Evolutionary conservation across 2,888 invertebrate genomes (phyloP), one percentile per base, ranked within the genome.

Genomic region (Chouioia cunea): DNA sequence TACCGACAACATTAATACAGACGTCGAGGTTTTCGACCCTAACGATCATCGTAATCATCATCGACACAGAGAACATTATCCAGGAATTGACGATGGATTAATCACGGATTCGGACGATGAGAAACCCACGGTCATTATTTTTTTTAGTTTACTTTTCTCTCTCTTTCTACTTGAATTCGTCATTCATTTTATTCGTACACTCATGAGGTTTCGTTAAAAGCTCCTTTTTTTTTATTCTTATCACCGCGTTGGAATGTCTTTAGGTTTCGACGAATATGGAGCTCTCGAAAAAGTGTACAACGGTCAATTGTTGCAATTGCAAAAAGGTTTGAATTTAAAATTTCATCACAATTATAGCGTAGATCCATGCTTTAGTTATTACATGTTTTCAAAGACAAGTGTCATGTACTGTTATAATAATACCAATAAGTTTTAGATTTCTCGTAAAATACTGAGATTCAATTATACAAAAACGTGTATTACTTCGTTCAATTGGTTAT

Each of bases 81-180:
- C 68, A 2, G 54, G 91, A 36, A 88, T 92, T 56, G 92, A 93
- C 73, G 92, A 92, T 79, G 91, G 91, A 0, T 87, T 92, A 8
- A 86, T 90, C 15, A 73, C 80, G 23, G 76, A 75, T 15, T 0
- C 2, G 20, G 54, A 63, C 22, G 48, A 70, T 15, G 71, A 65
- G 47, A 67, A 36, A 53, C 63, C 46, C 76, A 82, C 4, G 76
- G 76, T 6, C 81, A 69, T 46, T 70, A 2, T 10, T 58, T 44
- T 59, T 54, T n/a, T 50, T 0, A 2, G 50, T 46, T 43, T 23
- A 15, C 46, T 27, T 52, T 14, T 47, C 60, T 43, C 43, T 54
- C 18, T 50, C 16, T 15, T 54, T 57, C 1, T 23, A 2, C 1
- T 0, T 44, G 18, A 18, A 15, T 44, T 36, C 22, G 44, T 20